These are phyloP conservation scores for Philopedon plagiatum DNA, from an alignment of 2,888 invertebrate species.

Conservation along the genomic window DNA sequence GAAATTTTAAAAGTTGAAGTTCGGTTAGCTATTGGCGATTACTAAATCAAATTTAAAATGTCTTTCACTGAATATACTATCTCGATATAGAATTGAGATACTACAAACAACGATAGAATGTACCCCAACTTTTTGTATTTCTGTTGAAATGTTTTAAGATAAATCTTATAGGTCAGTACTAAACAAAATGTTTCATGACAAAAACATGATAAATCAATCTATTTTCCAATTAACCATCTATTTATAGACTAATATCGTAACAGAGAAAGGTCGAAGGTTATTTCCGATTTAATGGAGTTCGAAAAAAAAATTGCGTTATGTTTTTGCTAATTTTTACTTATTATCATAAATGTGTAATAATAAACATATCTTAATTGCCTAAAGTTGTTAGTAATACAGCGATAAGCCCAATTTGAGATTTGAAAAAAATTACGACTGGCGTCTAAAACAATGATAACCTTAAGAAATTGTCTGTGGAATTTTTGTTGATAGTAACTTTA, in stretches of 20 bases:
- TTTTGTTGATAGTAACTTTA: conserved; percentile 1
- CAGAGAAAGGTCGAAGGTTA: conserved; percentile 10
- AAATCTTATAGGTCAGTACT: conserved; percentile 9
- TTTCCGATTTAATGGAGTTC: conserved; percentile 9
- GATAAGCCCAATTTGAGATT: conserved; percentile 1
- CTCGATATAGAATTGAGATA: no score
- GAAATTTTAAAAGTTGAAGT: background rate
- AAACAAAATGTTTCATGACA: background rate
- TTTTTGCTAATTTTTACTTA: conserved; percentile 2
- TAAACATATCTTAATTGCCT: background rate
- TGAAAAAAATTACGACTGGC: conserved; percentile 10
- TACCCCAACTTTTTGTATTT: background rate
- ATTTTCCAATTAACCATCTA: conserved; percentile 26
- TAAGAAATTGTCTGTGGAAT: conserved; percentile 29
- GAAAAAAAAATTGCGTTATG: conserved; percentile 1
- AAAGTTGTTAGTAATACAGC: background rate
- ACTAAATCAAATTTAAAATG: background rate
- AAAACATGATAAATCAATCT: conserved; percentile 18
- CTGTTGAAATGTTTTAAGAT: background rate
- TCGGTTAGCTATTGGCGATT: background rate
- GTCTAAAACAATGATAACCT: conserved; percentile 19
- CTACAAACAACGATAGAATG: background rate
- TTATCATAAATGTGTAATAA: conserved; percentile 2
- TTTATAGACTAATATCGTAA: conserved; percentile 13
- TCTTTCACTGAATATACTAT: no score